These are phyloP conservation scores for Galaxias olidus DNA, from an alignment of 2,797 vertebrate genomes.

Conservation along the genomic window DNA sequence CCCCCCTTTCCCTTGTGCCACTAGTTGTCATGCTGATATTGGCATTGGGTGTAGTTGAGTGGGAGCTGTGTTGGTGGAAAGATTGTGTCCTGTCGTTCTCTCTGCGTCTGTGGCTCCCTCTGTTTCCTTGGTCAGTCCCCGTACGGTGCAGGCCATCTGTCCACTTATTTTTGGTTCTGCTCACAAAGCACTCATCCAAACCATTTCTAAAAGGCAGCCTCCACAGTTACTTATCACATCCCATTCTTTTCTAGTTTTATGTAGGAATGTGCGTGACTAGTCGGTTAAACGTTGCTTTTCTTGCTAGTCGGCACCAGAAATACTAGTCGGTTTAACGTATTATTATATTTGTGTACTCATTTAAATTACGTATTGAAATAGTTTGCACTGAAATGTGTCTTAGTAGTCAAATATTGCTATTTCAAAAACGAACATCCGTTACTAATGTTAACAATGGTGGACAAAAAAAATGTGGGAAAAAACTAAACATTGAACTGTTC, in stretches of 20 bases:
- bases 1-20: conserved; percentile 29
- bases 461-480: no score
- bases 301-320: no score
- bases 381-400: no score
- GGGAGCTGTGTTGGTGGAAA: conserved; percentile 43
- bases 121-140: conserved; percentile 58
- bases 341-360: no score
- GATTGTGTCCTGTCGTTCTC: conserved; percentile 50
- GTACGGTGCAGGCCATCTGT: conserved; percentile 74
- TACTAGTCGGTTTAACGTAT: no score
- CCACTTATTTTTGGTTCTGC: conserved; percentile 57
- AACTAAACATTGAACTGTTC: no score
- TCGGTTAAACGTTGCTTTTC: no score
- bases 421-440: no score
- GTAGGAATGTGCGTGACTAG: no score
- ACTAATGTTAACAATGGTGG: no score
- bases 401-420: no score
- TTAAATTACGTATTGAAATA: no score
- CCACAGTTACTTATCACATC: conserved; percentile 24
- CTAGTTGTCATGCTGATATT: conserved; percentile 38
- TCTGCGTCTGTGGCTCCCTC: conserved; percentile 43
- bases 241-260: background rate
- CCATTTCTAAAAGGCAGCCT: conserved; percentile 53
- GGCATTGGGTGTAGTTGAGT: conserved; percentile 49
- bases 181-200: conserved; percentile 50